These are phyloP conservation scores for Eublepharis macularius DNA, from an alignment of 2,113 vertebrate genomes.

Conservation along the genomic window DNA sequence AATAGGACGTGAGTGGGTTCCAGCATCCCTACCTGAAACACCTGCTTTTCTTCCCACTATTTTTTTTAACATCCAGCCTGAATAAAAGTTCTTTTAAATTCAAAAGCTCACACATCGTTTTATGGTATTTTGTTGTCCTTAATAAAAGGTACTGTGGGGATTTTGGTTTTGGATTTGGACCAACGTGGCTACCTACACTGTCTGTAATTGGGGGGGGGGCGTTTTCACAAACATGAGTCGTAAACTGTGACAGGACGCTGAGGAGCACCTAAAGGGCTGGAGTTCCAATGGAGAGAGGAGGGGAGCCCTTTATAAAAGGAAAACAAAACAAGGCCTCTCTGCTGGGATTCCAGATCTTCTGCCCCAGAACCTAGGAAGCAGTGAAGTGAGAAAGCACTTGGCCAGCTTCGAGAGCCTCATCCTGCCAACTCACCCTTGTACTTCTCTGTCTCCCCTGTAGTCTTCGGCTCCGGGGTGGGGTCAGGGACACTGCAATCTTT, in stretches of 20 bases:
- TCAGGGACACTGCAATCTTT: constrained; percentile 95
- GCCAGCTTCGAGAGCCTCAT: not conserved
- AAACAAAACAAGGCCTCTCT: not conserved
- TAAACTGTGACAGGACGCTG: not conserved
- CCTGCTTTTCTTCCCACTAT: too few relatives aligned
- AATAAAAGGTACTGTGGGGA: too few relatives aligned
- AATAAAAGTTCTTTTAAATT: too few relatives aligned
- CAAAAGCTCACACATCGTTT: too few relatives aligned
- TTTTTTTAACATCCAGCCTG: too few relatives aligned
- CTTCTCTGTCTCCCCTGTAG: constrained; percentile 81
- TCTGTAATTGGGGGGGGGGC: too few relatives aligned
- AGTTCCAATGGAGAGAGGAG: not conserved
- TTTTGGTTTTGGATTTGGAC: too few relatives aligned
- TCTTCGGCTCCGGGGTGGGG: constrained; percentile 86
- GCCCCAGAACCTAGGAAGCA: not conserved
- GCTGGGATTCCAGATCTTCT: not conserved
- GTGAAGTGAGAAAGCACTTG: not conserved
- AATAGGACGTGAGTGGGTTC: too few relatives aligned
- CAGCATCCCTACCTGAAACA: too few relatives aligned
- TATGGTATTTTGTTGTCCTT: too few relatives aligned
- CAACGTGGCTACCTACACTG: too few relatives aligned
- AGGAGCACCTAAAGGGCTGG: not conserved
- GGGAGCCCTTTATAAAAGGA: not conserved
- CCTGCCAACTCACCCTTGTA: constrained; percentile 82
- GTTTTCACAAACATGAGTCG: too few relatives aligned